phyloP scores from a whole-genome alignment of 2,113 vertebrate genomes.

The Mus spicilegus region DNA sequence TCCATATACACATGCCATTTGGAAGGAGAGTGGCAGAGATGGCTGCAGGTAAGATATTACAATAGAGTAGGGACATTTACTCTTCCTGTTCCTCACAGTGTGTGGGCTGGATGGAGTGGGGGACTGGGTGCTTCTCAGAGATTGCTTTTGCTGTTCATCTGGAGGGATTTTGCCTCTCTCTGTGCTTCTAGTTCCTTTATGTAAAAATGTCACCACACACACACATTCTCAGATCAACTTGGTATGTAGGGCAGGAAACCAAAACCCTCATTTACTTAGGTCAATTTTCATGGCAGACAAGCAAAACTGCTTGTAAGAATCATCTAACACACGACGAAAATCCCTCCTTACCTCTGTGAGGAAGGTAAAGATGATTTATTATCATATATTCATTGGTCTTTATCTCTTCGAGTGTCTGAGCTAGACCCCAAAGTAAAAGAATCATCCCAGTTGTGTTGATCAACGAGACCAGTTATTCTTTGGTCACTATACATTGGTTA shows the following conservation, averaged over 20 bases:
- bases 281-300: background rate
- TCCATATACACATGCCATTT: background rate
- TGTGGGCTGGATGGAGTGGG: background rate
- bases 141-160: background rate
- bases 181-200: conserved; percentile 3
- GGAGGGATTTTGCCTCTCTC: background rate
- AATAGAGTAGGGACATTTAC: background rate
- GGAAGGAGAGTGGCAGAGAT: background rate
- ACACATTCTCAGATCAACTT: background rate
- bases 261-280: background rate
- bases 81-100: background rate
- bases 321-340: background rate
- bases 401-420: background rate
- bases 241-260: background rate
- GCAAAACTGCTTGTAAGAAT: conserved; percentile 34
- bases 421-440: background rate
- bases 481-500: conserved; percentile 30
- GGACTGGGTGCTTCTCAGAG: background rate
- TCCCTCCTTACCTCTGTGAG: background rate
- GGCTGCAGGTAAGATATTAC: background rate
- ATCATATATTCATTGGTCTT: conserved; percentile 19
- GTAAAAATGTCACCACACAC: background rate
- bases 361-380: background rate
- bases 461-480: conserved; percentile 20
- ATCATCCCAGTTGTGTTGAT: background rate